These are phyloP conservation scores for Drosophila repletoides DNA, from an alignment of 1,140 invertebrate species.

Conservation along the genomic window DNA sequence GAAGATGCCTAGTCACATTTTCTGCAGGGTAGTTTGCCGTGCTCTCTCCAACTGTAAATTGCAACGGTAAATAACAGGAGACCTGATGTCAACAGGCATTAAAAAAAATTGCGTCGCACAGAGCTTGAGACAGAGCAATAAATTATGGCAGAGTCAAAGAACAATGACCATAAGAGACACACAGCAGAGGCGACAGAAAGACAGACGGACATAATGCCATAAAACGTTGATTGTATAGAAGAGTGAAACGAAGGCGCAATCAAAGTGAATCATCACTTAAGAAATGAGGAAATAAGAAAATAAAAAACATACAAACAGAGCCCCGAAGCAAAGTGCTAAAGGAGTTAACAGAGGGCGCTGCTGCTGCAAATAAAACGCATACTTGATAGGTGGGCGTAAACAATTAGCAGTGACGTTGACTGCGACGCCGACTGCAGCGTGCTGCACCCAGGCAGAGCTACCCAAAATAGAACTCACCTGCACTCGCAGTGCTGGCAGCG, in stretches of 20 bases:
- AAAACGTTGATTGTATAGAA: slow-evolving; percentile 15
- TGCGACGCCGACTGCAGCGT: slow-evolving; percentile 23
- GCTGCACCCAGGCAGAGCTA: slow-evolving; percentile 54
- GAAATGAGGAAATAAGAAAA: slow-evolving; percentile 57
- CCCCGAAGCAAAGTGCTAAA: slow-evolving; percentile 46
- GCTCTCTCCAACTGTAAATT: neutral
- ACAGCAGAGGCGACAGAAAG: neutral
- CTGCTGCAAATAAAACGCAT: slow-evolving; percentile 35
- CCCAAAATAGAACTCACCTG: slow-evolving; percentile 52
- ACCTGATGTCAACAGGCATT: slow-evolving; percentile 14
- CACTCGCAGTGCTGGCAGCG: slow-evolving; percentile 17
- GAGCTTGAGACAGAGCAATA: slow-evolving; percentile 24
- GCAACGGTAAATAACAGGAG: slow-evolving; percentile 25
- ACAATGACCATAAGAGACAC: slow-evolving; percentile 31
- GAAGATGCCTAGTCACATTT: too few relatives aligned
- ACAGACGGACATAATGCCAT: slow-evolving; percentile 7
- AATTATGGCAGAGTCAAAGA: slow-evolving; percentile 45
- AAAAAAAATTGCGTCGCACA: slow-evolving; percentile 30
- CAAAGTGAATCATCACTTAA: slow-evolving; percentile 75
- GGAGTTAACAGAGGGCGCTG: neutral
- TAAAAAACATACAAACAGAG: slow-evolving; percentile 46
- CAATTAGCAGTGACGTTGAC: slow-evolving; percentile 51
- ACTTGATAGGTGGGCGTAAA: slow-evolving; percentile 65
- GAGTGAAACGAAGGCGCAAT: slow-evolving; percentile 30
- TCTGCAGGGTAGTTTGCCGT: too few relatives aligned